phyloP scores from a whole-genome alignment of 2,797 vertebrate genomes.

The Crenichthys baileyi region DNA sequence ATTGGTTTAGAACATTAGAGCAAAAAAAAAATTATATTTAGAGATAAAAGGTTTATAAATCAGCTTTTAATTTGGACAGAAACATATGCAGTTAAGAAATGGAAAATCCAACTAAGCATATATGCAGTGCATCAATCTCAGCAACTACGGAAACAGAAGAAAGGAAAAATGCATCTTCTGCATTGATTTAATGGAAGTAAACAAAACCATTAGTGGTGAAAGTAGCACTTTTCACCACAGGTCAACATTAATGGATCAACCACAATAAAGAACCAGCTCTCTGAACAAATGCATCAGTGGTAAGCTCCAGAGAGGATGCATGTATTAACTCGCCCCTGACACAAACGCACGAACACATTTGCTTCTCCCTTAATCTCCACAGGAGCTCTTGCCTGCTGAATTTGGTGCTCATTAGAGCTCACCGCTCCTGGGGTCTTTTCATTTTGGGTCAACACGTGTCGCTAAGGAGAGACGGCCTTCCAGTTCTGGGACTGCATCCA shows the following conservation, averaged over 20 bases:
- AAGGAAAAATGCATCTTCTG: conserved; percentile 2
- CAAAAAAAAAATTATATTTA: background rate
- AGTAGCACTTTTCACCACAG: conserved; percentile 42
- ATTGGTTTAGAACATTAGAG: too few species aligned
- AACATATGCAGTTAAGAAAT: conserved; percentile 9
- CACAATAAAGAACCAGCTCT: conserved; percentile 44
- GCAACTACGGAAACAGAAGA: background rate
- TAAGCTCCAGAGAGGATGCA: conserved; percentile 19
- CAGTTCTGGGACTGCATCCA: background rate
- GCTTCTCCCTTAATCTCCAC: background rate
- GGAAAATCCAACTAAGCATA: background rate
- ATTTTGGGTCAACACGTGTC: conserved; percentile 12
- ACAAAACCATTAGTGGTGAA: conserved; percentile 65
- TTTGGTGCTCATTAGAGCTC: background rate
- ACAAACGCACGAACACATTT: conserved; percentile 18
- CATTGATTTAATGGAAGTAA: conserved; percentile 54
- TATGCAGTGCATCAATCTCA: background rate
- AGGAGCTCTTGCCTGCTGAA: conserved; percentile 1
- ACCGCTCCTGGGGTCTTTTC: background rate
- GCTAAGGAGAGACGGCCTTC: conserved; percentile 2
- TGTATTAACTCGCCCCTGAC: background rate
- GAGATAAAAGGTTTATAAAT: conserved; percentile 1
- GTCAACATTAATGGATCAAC: conserved; percentile 54
- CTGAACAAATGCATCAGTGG: conserved; percentile 28
- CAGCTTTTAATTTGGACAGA: conserved; percentile 1